These are phyloP conservation scores for Sturnus vulgaris DNA, from an alignment of 2,113 vertebrate species.

Conservation along the genomic window DNA sequence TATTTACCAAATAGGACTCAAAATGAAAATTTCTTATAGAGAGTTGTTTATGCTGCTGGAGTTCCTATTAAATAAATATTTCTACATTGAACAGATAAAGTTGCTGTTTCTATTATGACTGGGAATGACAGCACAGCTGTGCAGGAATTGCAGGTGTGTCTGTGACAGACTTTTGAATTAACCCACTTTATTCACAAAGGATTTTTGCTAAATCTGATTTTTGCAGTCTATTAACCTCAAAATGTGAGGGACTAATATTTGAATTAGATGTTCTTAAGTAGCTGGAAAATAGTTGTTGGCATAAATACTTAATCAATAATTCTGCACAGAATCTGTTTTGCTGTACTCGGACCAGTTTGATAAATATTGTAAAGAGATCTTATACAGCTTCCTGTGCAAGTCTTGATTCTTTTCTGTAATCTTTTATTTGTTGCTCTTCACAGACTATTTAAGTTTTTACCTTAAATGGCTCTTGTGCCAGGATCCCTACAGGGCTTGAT, in stretches of 20 bases:
- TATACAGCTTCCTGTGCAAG: neutral
- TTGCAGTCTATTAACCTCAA: neutral
- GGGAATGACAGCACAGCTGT: neutral
- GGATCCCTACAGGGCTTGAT: neutral
- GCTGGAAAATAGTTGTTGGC: neutral
- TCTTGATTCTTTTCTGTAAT: neutral
- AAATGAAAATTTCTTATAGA: neutral
- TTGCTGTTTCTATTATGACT: neutral
- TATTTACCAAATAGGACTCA: neutral
- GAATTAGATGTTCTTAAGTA: neutral
- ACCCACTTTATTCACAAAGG: neutral
- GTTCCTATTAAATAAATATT: neutral
- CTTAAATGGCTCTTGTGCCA: neutral
- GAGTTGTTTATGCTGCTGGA: neutral
- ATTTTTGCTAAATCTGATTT: neutral
- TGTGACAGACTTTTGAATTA: neutral
- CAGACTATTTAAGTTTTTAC: neutral
- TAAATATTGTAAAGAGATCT: neutral
- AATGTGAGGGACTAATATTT: neutral
- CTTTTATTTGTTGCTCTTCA: neutral
- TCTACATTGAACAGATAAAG: neutral
- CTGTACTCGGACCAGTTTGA: accelerated
- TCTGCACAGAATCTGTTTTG: neutral
- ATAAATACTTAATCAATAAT: neutral
- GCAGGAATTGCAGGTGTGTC: neutral